Evolutionary conservation across 2,888 invertebrate genomes (phyloP), one percentile per base, ranked within the genome.

Genomic region (Homarus gammarus): DNA sequence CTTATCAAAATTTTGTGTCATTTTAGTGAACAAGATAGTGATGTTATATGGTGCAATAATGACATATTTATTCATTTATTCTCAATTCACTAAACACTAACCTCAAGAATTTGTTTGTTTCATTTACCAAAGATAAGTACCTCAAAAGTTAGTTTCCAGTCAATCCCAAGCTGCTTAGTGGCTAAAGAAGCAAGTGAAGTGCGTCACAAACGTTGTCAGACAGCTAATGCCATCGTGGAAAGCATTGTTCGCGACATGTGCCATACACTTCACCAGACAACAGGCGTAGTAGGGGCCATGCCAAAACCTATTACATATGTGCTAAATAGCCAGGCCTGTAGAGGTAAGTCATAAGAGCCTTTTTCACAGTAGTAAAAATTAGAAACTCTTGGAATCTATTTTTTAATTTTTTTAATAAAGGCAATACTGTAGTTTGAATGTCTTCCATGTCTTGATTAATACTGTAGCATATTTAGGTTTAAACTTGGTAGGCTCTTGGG

Each of bases 301-400:
- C 95, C 96, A 2, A 93, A 93, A 83, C 93, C 94, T 0, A 94
- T 95, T 40, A 94, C 94, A 86, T 94, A 94, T 90, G 94, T 95
- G 18, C 94, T 96, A 51, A 95, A 95, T 92, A 95, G 95, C n/a
- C 95, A 95, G 93, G 96, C 96, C 64, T 96, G 96, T 93, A 95
- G 95, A 93, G 96, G 96, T 96, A 94, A 92, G 92, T 92, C 33
- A 73, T 79, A 40, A 22, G 6, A 40, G 51, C 40, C 22, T 70
- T 12, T 22, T 22, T 15, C 22, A 18, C 10, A 56, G 10, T 56
- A 56, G 12, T 1, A 56, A 56, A n/a, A n/a, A n/a, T n/a, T n/a
- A n/a, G n/a, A n/a, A n/a, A n/a, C n/a, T n/a, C n/a, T n/a, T n/a
- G n/a, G n/a, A n/a, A n/a, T n/a, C n/a, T n/a, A n/a, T n/a, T n/a